Percentiles rank a stretch among this genome's conserved stretches.
Conservation (phyloP, 2,888 invertebrate genomes). For the Mesorhabditis spiculigera region DNA sequence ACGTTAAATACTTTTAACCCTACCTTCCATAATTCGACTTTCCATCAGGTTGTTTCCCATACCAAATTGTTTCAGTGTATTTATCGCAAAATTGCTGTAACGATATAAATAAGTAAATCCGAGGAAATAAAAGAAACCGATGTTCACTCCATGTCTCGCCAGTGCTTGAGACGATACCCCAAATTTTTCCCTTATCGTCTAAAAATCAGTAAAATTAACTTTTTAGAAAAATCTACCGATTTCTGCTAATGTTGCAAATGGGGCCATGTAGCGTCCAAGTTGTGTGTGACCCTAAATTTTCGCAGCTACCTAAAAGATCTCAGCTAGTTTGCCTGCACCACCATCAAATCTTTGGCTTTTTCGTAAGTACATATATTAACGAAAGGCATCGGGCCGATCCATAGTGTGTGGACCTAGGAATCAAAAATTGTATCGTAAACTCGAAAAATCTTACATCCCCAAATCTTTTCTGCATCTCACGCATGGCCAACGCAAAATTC, state of each 20-base stretch:
- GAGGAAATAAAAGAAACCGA: not conserved
- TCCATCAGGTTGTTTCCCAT: constrained; percentile 1
- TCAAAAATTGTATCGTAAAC: not conserved
- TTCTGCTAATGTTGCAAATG: not conserved
- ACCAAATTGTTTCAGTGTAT: not conserved
- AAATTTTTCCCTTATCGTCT: not conserved
- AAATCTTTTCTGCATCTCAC: too few relatives aligned
- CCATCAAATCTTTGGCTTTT: not conserved
- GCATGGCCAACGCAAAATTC: too few relatives aligned
- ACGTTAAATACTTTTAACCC: not conserved
- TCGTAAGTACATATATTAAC: not conserved
- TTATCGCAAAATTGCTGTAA: not conserved
- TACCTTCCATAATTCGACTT: not conserved
- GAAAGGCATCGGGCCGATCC: not conserved
- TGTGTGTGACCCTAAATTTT: not conserved
- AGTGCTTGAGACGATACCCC: constrained; percentile 5
- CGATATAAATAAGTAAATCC: not conserved
- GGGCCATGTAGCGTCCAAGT: not conserved
- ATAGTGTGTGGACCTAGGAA: not conserved
- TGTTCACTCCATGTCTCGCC: not conserved
- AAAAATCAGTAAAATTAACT: not conserved
- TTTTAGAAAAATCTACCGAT: not conserved
- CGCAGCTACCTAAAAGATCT: not conserved
- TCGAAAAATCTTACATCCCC: not conserved
- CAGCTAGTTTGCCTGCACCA: not conserved